phyloP scores from a whole-genome alignment of 2,797 vertebrate species.

The Cephalopachus bancanus region DNA sequence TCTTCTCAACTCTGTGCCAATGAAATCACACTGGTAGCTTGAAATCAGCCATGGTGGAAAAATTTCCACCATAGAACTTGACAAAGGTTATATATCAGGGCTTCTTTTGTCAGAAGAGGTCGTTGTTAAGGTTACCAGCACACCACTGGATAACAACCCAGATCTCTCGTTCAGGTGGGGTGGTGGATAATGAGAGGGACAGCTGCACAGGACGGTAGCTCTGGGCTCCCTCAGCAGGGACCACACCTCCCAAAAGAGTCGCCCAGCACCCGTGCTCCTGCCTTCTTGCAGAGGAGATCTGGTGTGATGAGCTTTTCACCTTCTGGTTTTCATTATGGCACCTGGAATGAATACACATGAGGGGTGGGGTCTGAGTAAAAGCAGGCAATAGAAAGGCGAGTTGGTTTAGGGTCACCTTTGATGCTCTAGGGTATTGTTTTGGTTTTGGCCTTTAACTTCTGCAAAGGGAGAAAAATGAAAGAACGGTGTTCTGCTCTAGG shows the following conservation, averaged over 20 bases:
- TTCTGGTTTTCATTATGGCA: not conserved
- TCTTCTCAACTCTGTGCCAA: not conserved
- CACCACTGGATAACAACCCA: not conserved
- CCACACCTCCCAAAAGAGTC: not conserved
- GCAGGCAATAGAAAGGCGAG: not conserved
- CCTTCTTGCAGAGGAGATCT: not conserved
- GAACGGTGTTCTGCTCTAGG: not conserved
- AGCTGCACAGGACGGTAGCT: not conserved
- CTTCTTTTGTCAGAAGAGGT: not conserved
- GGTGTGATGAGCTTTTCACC: not conserved
- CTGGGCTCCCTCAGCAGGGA: not conserved
- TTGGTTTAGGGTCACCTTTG: not conserved
- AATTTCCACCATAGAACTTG: not conserved
- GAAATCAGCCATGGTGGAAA: not conserved
- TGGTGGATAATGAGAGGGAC: not conserved
- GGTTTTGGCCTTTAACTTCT: not conserved
- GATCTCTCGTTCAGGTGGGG: not conserved
- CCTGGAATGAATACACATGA: not conserved
- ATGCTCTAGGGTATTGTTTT: not conserved
- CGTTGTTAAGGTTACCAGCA: not conserved
- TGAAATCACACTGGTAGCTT: not conserved
- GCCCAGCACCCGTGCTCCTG: too few species aligned
- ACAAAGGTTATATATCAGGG: not conserved
- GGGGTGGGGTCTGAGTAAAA: not conserved
- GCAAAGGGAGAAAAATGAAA: not conserved